Percentiles rank a stretch among this genome's conserved stretches.
These are phyloP conservation scores for Furcifer pardalis DNA, from an alignment of 2,797 vertebrate genomes.

Conservation along the genomic window DNA sequence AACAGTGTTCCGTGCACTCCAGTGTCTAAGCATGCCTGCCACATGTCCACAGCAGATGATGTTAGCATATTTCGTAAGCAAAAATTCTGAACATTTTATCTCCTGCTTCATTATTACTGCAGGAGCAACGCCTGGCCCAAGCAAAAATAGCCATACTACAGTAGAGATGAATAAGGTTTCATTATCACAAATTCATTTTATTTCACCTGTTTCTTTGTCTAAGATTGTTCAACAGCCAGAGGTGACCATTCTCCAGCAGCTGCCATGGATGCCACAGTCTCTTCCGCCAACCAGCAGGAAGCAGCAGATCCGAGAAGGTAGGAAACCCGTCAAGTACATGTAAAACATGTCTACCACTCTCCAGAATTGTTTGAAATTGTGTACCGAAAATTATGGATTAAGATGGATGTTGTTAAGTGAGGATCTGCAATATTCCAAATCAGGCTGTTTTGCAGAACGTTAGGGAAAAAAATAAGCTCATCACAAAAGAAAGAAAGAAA, in stretches of 20 bases:
- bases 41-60: too few species aligned
- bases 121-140: not conserved
- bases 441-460: not conserved
- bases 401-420: too few species aligned
- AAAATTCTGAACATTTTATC: too few species aligned
- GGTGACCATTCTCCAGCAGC: slow-evolving; percentile 31
- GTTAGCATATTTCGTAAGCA: too few species aligned
- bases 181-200: not conserved
- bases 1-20: too few species aligned
- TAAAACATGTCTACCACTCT: not conserved
- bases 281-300: not conserved
- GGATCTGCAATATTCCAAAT: not conserved
- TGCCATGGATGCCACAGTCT: not conserved
- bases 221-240: slow-evolving; percentile 28
- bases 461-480: not conserved
- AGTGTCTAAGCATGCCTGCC: too few species aligned
- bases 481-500: too few species aligned
- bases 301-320: slow-evolving; percentile 24
- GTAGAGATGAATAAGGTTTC: not conserved
- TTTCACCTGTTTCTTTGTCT: not conserved
- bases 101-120: not conserved
- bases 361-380: not conserved
- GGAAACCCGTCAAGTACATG: not conserved
- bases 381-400: not conserved
- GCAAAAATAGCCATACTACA: not conserved